Evolutionary conservation across 1,140 invertebrate genomes (phyloP).

Genomic region (Drosophila pseudoobscura): DNA sequence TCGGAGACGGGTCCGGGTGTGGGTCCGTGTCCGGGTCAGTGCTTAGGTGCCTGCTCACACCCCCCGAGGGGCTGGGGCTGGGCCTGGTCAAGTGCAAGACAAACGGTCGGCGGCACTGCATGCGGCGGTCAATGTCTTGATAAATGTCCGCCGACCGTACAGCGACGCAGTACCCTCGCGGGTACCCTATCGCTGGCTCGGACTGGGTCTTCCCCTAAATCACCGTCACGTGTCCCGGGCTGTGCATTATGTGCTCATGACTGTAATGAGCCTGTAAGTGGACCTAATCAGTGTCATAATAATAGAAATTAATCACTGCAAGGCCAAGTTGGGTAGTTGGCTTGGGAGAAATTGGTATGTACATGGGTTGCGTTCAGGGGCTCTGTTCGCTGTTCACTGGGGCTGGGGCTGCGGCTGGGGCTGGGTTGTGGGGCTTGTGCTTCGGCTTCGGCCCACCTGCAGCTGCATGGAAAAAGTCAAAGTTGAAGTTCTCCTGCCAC

Average conservation of each 20-base stretch:
- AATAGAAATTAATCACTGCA: slow-evolving; percentile 78
- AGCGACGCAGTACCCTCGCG: slow-evolving; percentile 24
- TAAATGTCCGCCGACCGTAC: slow-evolving; percentile 55
- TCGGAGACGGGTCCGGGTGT: background rate
- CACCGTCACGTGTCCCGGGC: slow-evolving; percentile 47
- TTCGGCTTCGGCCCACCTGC: slow-evolving; percentile 32
- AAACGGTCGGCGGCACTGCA: slow-evolving; percentile 71
- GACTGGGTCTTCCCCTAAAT: slow-evolving; percentile 21
- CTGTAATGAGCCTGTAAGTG: slow-evolving; percentile 80
- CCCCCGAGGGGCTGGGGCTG: background rate
- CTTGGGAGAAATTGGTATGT: background rate
- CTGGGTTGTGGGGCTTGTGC: too few species aligned
- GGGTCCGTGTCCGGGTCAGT: slow-evolving; percentile 19
- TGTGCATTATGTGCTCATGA: slow-evolving; percentile 71
- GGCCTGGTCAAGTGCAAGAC: slow-evolving; percentile 74
- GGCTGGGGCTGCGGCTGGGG: too few species aligned
- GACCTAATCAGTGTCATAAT: slow-evolving; percentile 80
- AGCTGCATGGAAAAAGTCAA: slow-evolving; percentile 51
- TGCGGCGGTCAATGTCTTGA: slow-evolving; percentile 78
- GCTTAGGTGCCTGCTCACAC: slow-evolving; percentile 24
- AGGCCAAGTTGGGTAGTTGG: slow-evolving; percentile 1
- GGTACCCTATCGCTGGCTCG: background rate
- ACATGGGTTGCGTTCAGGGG: background rate
- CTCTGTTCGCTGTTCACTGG: too few species aligned
- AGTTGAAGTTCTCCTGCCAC: slow-evolving; percentile 24